A percentile compares a stretch with the other conserved stretches of the same genome.
phyloP scores from a whole-genome alignment of 2,888 invertebrate species.

The Acronicta leporina region DNA sequence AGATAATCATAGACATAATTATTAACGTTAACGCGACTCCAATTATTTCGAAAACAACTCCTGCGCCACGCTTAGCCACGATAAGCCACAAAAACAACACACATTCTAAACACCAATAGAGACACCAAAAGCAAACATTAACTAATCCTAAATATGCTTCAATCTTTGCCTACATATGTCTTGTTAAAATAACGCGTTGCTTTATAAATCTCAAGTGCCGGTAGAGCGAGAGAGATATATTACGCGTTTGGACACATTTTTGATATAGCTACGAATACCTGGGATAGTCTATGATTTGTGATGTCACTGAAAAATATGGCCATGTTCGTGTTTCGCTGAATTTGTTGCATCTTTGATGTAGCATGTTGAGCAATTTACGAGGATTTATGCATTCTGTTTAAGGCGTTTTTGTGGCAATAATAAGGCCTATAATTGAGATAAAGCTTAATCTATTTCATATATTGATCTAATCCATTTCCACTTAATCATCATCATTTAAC shows the following conservation, averaged over 20 bases:
- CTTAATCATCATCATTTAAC: background rate
- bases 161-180: constrained; percentile 63
- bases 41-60: constrained; percentile 1
- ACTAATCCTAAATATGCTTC: constrained; percentile 55
- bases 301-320: constrained; percentile 42
- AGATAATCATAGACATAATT: background rate
- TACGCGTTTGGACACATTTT: constrained; percentile 54
- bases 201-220: constrained; percentile 75
- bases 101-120: constrained; percentile 31
- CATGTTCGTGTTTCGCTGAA: constrained; percentile 25
- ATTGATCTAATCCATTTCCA: too few species aligned
- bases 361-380: constrained; percentile 7
- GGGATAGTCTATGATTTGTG: constrained; percentile 52
- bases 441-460: too few species aligned
- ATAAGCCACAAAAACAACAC: constrained; percentile 46
- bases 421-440: too few species aligned
- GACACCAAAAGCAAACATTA: constrained; percentile 28
- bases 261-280: constrained; percentile 50
- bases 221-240: constrained; percentile 62
- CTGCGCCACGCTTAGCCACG: constrained; percentile 15
- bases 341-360: constrained; percentile 19
- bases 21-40: constrained; percentile 1
- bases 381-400: constrained; percentile 3
- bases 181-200: constrained; percentile 67
- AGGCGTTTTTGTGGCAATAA: too few species aligned